Evolutionary conservation across 2,888 invertebrate genomes (phyloP), one percentile per base, ranked within the genome.

Genomic region (Onthophagus sagittarius): DNA sequence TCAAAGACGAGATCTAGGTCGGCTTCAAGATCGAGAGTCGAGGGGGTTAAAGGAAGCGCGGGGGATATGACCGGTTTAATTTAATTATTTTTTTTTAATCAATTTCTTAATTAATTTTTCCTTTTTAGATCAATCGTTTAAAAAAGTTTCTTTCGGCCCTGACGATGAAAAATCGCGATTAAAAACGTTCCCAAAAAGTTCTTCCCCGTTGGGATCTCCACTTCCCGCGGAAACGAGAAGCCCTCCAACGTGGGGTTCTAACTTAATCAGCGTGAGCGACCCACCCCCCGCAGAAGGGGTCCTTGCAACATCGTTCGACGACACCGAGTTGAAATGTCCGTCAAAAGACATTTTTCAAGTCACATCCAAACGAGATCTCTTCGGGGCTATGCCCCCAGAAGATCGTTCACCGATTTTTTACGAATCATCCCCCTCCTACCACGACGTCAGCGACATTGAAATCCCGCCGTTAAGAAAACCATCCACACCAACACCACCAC

Each of bases 211-310:
- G n/a, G 83, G 82, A 0, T 74, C 75, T 15, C 71, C 75, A 0
- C 72, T 72, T n/a, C 73, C 76, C 5, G 70, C 74, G 7, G 82
- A 81, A 53, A 82, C 81, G 6, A 76, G 83, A 65, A 72, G 75
- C 4, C 80, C 82, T 0, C 83, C 84, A 13, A 83, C 82, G 2
- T 85, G 85, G 85, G 84, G 85, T 32, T 84, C 85, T 1, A 85
- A 85, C 75, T 77, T 85, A 14, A 77, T 84, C 15, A 79, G 83
- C 14, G 82, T 84, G 1, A 75, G 77, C 15, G 82, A 81, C 69
- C 75, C 75, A 5, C 75, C 75, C 67, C 74, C 76, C 53, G 75
- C 76, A 0, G 73, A 73, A 69, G 73, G 71, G 71, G 62, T 73
- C 53, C 23, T 15, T 5, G 67, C 67, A 62, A 67, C 71, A 4